Evolutionary conservation across 2,888 invertebrate species (phyloP).

Genomic region (Cyrtodaria siliqua): DNA sequence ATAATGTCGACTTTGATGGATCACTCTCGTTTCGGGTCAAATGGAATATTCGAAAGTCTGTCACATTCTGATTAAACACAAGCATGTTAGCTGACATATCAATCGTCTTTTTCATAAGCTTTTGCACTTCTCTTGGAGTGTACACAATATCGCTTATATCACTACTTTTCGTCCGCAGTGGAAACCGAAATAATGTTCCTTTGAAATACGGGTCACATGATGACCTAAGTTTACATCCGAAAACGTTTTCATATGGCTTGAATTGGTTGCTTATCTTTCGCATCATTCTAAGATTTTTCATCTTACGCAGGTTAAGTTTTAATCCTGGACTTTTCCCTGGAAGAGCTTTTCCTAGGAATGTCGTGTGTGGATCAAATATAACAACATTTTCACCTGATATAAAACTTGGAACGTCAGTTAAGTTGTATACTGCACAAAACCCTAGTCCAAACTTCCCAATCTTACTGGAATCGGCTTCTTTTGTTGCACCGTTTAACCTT

Average conservation of each 20-base stretch:
- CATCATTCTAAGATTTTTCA: constrained; percentile 54
- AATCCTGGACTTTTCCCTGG: constrained; percentile 70
- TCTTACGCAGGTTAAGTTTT: constrained; percentile 64
- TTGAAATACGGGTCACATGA: constrained; percentile 4
- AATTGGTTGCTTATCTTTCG: constrained; percentile 70
- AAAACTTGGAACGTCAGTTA: constrained; percentile 84
- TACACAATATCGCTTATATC: constrained; percentile 77
- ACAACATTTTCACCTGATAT: constrained; percentile 80
- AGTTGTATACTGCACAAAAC: constrained; percentile 83
- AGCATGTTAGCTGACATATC: constrained; percentile 75
- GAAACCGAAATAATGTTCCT: constrained; percentile 83
- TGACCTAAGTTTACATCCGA: constrained; percentile 64
- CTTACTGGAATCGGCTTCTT: constrained; percentile 77
- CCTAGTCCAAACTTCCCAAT: constrained; percentile 84
- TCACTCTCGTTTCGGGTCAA: constrained; percentile 38
- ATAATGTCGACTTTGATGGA: not conserved
- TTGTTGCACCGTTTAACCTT: constrained; percentile 81
- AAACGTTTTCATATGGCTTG: constrained; percentile 72
- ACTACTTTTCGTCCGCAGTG: constrained; percentile 78
- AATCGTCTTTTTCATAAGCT: constrained; percentile 72
- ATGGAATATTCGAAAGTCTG: constrained; percentile 74
- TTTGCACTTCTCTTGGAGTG: constrained; percentile 68
- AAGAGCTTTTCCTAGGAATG: constrained; percentile 72
- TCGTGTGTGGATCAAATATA: constrained; percentile 83
- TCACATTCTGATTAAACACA: constrained; percentile 82